Evolutionary conservation across 1,140 invertebrate species (phyloP), one percentile per base, ranked within the genome.

Genomic region (Grapholita molesta): DNA sequence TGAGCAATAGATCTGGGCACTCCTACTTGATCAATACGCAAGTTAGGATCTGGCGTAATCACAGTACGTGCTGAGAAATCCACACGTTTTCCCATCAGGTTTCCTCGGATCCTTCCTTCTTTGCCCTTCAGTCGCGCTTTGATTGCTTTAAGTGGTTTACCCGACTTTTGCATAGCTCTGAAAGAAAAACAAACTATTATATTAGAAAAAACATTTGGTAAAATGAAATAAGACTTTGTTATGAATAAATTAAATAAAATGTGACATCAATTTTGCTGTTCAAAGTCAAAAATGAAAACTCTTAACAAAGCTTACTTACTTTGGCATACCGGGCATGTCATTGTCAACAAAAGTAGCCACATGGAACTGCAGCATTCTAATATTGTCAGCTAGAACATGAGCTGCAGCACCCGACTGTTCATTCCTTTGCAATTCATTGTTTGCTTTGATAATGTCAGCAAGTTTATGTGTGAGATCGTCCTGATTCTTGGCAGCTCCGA

Each of bases 391-490:
- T 25, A 99, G 96, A 6, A 99, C 98, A 85, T 99, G 99, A 21
- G 98, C 96, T 0, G 99, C 98, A 23, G 98, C 98, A 32, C 99
- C 99, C 61, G 96, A 95, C 77, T 98, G 95, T 92, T 99, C 99
- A 92, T 99, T 99, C 70, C 97, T 95, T 66, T 96, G 93, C 23
- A 99, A 89, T 89, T 99, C 98, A 92, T 99, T 99, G 86, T 99
- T 99, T 1, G 97, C 95, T 93, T 99, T 99, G 33, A 99, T 98
- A 42, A 99, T 99, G 88, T 99, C 99, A 0, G 99, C 95, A 9
- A 99, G 92, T 92, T 99, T 99, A 88, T 99, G 98, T 0, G 99
- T 99, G 72, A 99, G 94, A 95, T 99, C 99, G 89, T 99, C 99
- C 92, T 99, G 95, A 95, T 99, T 99, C 86, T 98, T 97, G 0